These are phyloP conservation scores for Belgica antarctica DNA, from an alignment of 2,888 invertebrate genomes.

Conservation along the genomic window DNA sequence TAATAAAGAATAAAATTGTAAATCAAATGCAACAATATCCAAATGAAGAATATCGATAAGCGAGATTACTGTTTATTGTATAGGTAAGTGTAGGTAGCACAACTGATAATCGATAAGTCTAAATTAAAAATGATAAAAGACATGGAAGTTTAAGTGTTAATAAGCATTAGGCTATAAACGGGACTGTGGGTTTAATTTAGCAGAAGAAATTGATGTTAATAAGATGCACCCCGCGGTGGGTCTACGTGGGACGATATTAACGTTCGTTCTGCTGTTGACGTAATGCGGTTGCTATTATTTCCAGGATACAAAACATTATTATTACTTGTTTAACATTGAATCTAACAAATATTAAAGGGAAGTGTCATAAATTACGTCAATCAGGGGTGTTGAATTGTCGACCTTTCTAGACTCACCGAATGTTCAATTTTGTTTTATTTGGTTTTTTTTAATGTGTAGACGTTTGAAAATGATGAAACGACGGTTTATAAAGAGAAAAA, in stretches of 20 bases:
- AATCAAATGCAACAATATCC: conserved; percentile 1
- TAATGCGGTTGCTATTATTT: too few relatives aligned
- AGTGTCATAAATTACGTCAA: too few relatives aligned
- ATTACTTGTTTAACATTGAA: too few relatives aligned
- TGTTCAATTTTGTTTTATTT: too few relatives aligned
- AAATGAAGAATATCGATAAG: conserved; percentile 25
- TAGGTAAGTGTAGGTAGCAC: conserved; percentile 16
- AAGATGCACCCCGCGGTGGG: conserved; percentile 47
- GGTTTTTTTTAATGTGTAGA: too few relatives aligned
- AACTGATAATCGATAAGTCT: conserved; percentile 25
- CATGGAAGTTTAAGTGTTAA: conserved; percentile 23
- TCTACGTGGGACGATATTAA: conserved; percentile 48
- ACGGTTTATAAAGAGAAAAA: too few relatives aligned
- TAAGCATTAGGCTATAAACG: neutral
- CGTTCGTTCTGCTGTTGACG: too few relatives aligned
- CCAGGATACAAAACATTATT: too few relatives aligned
- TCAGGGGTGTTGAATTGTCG: too few relatives aligned
- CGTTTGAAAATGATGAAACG: too few relatives aligned
- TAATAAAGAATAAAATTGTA: conserved; percentile 4
- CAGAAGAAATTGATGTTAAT: conserved; percentile 44
- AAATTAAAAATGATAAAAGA: neutral
- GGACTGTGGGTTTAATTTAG: neutral
- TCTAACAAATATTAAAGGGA: too few relatives aligned
- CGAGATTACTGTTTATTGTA: neutral
- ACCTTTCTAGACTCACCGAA: too few relatives aligned